Evolutionary conservation across 2,113 vertebrate genomes (phyloP).

Genomic region (Pangasianodon hypophthalmus): DNA sequence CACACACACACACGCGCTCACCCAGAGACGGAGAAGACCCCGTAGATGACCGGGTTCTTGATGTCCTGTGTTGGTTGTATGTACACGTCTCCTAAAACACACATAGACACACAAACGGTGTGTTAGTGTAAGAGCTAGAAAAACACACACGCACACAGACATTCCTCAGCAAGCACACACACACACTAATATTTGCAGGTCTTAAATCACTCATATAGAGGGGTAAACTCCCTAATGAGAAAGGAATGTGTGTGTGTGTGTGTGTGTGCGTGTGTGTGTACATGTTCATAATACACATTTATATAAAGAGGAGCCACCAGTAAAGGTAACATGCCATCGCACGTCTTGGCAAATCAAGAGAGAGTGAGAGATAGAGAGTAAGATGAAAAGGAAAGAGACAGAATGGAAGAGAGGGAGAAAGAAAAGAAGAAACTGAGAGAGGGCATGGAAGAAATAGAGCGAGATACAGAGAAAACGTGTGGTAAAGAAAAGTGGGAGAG

Average conservation of each 20-base stretch:
- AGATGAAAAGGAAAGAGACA: not conserved
- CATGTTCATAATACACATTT: not conserved
- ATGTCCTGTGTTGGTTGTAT: slow-evolving; percentile 95
- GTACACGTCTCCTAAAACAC: slow-evolving; percentile 89
- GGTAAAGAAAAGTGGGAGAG: not conserved
- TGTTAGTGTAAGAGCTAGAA: slow-evolving; percentile 35
- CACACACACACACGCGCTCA: slow-evolving; percentile 65
- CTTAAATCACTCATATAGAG: slow-evolving; percentile 30
- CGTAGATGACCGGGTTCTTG: slow-evolving; percentile 94
- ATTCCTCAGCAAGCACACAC: not conserved
- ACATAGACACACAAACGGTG: slow-evolving; percentile 34
- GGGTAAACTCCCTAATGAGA: slow-evolving; percentile 7
- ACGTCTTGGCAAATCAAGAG: not conserved
- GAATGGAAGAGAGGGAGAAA: not conserved
- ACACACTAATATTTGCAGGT: slow-evolving; percentile 36
- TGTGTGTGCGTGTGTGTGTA: slow-evolving; percentile 13
- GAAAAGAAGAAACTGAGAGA: not conserved
- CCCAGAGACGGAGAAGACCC: slow-evolving; percentile 93
- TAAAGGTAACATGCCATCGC: slow-evolving; percentile 3
- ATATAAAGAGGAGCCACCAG: not conserved
- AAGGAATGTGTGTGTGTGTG: slow-evolving; percentile 19
- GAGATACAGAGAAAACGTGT: not conserved
- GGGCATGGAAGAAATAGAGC: not conserved
- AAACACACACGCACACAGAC: not conserved
- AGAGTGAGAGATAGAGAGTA: not conserved